Evolutionary conservation across 2,888 invertebrate species (phyloP).

Genomic region (Nomada ferruginata): DNA sequence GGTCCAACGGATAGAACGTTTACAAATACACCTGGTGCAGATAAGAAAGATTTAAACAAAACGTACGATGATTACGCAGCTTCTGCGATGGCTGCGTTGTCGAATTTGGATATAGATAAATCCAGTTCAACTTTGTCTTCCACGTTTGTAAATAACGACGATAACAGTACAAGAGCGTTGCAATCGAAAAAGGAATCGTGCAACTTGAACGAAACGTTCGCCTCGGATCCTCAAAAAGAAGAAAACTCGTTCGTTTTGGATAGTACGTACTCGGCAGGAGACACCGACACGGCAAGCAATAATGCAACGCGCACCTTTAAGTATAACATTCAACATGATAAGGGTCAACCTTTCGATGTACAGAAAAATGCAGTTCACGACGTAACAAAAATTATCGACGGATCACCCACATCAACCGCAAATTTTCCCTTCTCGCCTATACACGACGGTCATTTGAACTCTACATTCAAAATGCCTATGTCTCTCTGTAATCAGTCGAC

Average conservation of each 20-base stretch:
- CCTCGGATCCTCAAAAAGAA: not conserved
- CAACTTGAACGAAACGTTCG: slow-evolving; percentile 44
- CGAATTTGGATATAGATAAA: slow-evolving; percentile 22
- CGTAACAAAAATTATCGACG: not conserved
- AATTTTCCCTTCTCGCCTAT: slow-evolving; percentile 14
- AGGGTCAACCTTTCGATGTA: not conserved
- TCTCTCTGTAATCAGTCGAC: slow-evolving; percentile 48
- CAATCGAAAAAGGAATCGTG: slow-evolving; percentile 37
- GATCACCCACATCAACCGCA: not conserved
- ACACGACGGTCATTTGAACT: slow-evolving; percentile 43
- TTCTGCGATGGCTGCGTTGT: not conserved
- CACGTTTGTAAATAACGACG: slow-evolving; percentile 51
- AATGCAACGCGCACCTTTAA: not conserved
- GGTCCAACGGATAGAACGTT: slow-evolving; percentile 51
- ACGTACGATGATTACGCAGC: slow-evolving; percentile 39
- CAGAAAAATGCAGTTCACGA: slow-evolving; percentile 4
- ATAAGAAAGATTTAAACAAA: slow-evolving; percentile 43
- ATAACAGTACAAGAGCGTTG: slow-evolving; percentile 35
- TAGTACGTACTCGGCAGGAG: slow-evolving; percentile 16
- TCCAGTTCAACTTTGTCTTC: slow-evolving; percentile 56
- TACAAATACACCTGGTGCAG: slow-evolving; percentile 16
- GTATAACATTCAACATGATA: slow-evolving; percentile 15
- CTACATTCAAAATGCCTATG: slow-evolving; percentile 56
- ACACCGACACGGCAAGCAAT: not conserved
- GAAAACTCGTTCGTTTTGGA: slow-evolving; percentile 9